Base-by-base conservation (phyloP, 2,113 vertebrate genomes). In the Ursus arctos region DNA sequence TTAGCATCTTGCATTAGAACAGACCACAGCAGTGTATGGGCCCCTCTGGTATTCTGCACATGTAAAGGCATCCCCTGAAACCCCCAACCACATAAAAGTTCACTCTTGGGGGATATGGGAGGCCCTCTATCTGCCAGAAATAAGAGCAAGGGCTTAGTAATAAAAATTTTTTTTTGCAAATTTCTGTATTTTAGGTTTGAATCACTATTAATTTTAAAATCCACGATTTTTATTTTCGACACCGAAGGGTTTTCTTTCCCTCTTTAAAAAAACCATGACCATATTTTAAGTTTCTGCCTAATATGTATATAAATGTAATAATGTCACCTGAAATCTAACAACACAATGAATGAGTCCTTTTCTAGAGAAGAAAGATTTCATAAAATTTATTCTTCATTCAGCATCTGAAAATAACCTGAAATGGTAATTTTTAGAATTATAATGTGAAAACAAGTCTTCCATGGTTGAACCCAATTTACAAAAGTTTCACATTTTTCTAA, bases 311-410 rank as follows among this genome's bases (percentile, higher is more conserved):
- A 97, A 94, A 72, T 77, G 55, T 22, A 92, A 15, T 18, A 22
- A 83, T 74, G 33, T 19, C 53, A 93, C 43, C 82, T 47, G 31
- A 88, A 96, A 95, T 90, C 79, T 88, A 97, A 51, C n/a, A 91
- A 94, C 80, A 92, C 28, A 91, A 94, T 14, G 28, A 96, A 88
- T 57, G 47, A 94, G 13, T 76, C n/a, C 93, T 91, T 94, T 22
- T 53, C 86, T 88, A 80, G 36, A 90, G 43, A 91, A 55, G 53
- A 94, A 97, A 91, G 33, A 36, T 77, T 93, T 7, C 33, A 91
- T 91, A 94, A 94, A 79, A 91, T 91, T 91, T 96, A 97, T 95
- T 98, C n/a, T 97, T 97, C 47, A 93, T 88, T 95, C 67, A 94
- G n/a, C 26, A 98, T 72, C 11, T 96, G 43, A 91, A 88, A 95